Conservation (phyloP, 1,140 invertebrate species). For the silkworm (Bombyx mori) region DNA sequence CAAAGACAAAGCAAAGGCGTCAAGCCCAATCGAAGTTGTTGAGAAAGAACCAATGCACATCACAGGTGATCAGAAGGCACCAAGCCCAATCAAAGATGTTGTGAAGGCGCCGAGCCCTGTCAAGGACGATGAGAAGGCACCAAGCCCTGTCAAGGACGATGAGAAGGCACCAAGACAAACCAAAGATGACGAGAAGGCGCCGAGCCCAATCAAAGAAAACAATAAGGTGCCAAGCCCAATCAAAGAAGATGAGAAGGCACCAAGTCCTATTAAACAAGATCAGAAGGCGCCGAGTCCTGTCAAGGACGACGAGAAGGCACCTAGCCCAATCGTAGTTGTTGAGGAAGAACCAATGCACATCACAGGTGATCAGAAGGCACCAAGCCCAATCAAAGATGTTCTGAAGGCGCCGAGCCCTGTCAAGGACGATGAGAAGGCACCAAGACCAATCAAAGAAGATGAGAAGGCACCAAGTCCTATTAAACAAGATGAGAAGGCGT, state of each 20-base stretch:
- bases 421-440: constrained; percentile 8
- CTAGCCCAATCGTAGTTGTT: neutral
- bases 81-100: neutral
- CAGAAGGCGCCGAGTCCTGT: constrained; percentile 8
- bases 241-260: neutral
- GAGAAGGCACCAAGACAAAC: too few relatives aligned
- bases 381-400: constrained; percentile 1
- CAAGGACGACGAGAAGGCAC: neutral
- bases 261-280: constrained; percentile 4
- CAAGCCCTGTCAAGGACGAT: too few relatives aligned
- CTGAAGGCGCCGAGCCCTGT: constrained; percentile 5
- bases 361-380: neutral
- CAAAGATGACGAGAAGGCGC: too few relatives aligned
- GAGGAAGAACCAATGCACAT: constrained; percentile 2
- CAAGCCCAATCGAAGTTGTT: constrained; percentile 1
- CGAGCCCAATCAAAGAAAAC: too few relatives aligned
- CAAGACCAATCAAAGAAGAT: neutral
- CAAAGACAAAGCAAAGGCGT: neutral
- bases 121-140: neutral
- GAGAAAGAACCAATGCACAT: constrained; percentile 1
- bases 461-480: neutral
- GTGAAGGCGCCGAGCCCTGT: constrained; percentile 4
- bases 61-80: constrained; percentile 1
- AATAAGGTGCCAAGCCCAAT: neutral
- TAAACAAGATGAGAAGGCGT: neutral